Percentiles rank a stretch among this genome's conserved stretches.
phyloP scores from a whole-genome alignment of 2,888 invertebrate genomes.

The Melolontha melolontha region DNA sequence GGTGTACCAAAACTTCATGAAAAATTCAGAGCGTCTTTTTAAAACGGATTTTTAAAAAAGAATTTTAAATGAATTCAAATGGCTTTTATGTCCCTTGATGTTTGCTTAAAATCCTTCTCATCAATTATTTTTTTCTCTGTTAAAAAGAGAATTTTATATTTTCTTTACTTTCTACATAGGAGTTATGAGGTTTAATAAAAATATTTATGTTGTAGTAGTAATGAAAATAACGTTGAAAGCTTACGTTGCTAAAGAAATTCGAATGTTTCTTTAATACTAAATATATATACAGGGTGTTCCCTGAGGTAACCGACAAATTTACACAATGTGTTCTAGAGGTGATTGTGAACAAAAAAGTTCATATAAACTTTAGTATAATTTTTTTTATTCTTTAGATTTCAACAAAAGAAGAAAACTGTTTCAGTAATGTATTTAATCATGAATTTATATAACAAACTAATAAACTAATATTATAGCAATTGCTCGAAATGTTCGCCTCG shows the following conservation, averaged over 20 bases:
- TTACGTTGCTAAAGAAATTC: background rate
- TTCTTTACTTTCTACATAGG: constrained; percentile 22
- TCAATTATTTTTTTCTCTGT: constrained; percentile 43
- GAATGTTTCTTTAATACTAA: no score
- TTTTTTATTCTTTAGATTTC: no score
- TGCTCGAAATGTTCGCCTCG: no score
- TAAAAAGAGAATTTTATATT: constrained; percentile 41
- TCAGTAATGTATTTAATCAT: no score
- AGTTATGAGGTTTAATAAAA: constrained; percentile 22
- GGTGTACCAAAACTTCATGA: constrained; percentile 37
- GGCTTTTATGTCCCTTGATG: constrained; percentile 44
- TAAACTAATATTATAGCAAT: no score
- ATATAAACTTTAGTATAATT: no score
- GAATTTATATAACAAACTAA: no score
- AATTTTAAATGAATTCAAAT: constrained; percentile 47
- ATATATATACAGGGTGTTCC: no score
- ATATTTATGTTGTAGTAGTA: background rate
- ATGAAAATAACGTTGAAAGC: background rate
- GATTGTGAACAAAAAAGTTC: no score
- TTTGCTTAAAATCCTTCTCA: constrained; percentile 43
- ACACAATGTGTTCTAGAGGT: no score
- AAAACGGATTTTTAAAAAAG: constrained; percentile 43
- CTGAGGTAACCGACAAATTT: no score
- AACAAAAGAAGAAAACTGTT: no score
- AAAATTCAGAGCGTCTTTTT: constrained; percentile 43